These are phyloP conservation scores for Chiroxiphia lanceolata DNA, from an alignment of 2,797 vertebrate species.

Conservation along the genomic window DNA sequence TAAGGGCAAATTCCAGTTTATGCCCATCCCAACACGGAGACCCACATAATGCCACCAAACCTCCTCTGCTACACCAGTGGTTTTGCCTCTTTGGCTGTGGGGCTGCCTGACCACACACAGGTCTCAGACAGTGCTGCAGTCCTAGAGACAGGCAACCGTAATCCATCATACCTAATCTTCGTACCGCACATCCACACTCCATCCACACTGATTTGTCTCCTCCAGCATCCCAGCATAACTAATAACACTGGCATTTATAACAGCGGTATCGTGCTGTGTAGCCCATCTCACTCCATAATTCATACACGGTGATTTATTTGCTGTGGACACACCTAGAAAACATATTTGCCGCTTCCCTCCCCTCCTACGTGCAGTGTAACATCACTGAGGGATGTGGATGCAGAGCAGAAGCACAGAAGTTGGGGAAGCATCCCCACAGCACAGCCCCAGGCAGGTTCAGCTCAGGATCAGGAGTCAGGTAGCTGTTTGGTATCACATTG, in stretches of 20 bases:
- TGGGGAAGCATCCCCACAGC: not conserved
- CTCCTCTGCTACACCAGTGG: accelerated
- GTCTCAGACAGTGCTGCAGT: not conserved
- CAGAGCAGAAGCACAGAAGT: not conserved
- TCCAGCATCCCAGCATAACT: not conserved
- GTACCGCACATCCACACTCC: not conserved
- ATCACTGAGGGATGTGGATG: not conserved
- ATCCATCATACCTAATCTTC: constrained; percentile 60
- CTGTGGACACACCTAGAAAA: not conserved
- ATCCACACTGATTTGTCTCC: constrained; percentile 27
- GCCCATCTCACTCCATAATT: not conserved
- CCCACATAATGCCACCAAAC: accelerated
- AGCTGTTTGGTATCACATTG: not conserved
- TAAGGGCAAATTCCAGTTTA: not conserved
- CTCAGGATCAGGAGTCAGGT: not conserved
- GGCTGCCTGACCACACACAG: not conserved
- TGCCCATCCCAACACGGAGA: not conserved
- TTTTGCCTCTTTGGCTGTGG: not conserved
- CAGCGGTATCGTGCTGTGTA: not conserved
- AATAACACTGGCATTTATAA: constrained; percentile 1
- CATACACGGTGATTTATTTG: constrained; percentile 4
- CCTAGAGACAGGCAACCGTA: not conserved
- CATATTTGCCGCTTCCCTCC: not conserved
- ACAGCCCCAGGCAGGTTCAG: not conserved
- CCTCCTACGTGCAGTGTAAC: not conserved